Base-by-base conservation (phyloP, 2,888 invertebrate genomes). In the Hyposoter didymator region DNA sequence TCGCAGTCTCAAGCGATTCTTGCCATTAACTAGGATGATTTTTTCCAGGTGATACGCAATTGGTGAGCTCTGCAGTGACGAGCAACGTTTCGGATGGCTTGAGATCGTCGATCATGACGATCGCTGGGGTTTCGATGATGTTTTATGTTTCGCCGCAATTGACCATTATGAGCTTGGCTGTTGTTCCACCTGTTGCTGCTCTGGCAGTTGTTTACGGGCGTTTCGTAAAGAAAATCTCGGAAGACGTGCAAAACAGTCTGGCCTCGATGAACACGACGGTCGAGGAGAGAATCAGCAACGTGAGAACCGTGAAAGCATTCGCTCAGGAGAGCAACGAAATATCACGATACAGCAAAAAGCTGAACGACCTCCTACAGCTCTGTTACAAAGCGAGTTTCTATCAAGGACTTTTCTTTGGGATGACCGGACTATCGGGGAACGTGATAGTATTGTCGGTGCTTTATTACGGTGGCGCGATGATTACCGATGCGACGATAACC, bases 21-120 rank as follows among this genome's bases (percentile, higher is more conserved):
- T 28, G 6, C 32, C 32, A 76, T 64, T 66, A 66, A 83, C 52
- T 12, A 45, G 14, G n/a, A n/a, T 28, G 8, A 80, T 78, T 78
- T 35, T 76, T 28, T n/a, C 97, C 97, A 66, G 97, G 98, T 10
- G 99, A 99, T 92, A 97, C 99, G 0, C 97, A 97, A 88, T 95
- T 99, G 19, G 98, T 99, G 7, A 98, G 99, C 7, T 96, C 97
- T 84, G 97, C 99, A 52, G 95, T 99, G 0, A 99, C 99, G 78
- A 97, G 96, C 92, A 99, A 99, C 94, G 96, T 99, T 82, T 98
- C 99, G 2, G 99, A 99, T 94, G 99, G 99, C 0, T 94, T 99
- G 32, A 95, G 99, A 69, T 97, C 99, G 0, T 93, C 96, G 2
- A 96, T 98, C 84, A 98, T 98, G 96, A 97, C 98, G 10, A 94